These are phyloP conservation scores for Pteronura brasiliensis DNA, from an alignment of 2,113 vertebrate species.

Conservation along the genomic window DNA sequence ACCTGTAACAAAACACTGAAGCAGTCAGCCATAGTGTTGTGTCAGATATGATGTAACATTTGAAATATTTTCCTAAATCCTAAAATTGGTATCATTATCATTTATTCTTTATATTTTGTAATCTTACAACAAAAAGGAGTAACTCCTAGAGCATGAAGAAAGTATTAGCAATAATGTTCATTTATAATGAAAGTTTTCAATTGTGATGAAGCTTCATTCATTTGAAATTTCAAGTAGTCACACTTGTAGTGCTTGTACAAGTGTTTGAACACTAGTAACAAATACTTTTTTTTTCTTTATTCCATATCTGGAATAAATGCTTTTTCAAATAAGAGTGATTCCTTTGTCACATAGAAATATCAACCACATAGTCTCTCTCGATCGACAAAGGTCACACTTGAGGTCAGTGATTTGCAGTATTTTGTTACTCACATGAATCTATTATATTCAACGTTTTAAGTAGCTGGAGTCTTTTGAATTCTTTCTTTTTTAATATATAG, in stretches of 20 bases:
- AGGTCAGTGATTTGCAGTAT: conserved; percentile 60
- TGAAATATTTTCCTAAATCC: background rate
- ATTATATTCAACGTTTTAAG: conserved; percentile 23
- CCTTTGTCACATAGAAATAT: conserved; percentile 65
- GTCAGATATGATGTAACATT: background rate
- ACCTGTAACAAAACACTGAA: background rate
- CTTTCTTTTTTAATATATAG: background rate
- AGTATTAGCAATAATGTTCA: conserved; percentile 34
- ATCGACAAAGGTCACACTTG: conserved; percentile 55
- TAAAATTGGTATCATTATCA: background rate
- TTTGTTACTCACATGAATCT: conserved; percentile 53
- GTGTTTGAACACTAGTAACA: conserved; percentile 63
- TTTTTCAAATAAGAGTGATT: conserved; percentile 65
- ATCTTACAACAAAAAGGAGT: background rate
- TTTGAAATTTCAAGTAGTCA: conserved; percentile 45
- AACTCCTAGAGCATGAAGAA: background rate
- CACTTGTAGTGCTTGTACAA: conserved; percentile 72
- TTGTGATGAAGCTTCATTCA: conserved; percentile 43
- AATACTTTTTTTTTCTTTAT: conserved; percentile 52
- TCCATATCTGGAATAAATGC: conserved; percentile 69
- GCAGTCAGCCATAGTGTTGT: background rate
- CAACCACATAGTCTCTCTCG: conserved; percentile 64
- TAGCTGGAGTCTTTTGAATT: background rate
- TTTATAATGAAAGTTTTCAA: background rate
- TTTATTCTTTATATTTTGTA: background rate